These are phyloP conservation scores for Pseudotriccus pelzelni DNA, from an alignment of 2,797 vertebrate species.

Conservation along the genomic window DNA sequence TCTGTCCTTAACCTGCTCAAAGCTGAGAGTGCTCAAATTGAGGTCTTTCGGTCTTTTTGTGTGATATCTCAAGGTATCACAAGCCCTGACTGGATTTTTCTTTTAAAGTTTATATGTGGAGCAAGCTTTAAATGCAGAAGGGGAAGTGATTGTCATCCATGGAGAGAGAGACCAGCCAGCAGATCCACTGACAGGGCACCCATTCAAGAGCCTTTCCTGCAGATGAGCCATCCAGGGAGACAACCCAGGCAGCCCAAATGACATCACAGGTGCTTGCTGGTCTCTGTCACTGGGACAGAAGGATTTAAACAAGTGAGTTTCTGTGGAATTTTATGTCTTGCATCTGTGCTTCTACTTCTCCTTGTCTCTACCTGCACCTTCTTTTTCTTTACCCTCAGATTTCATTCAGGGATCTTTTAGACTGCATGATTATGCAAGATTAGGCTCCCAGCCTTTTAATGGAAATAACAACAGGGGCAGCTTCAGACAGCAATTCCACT, in stretches of 20 bases:
- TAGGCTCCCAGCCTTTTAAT: neutral
- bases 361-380: neutral
- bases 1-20: neutral
- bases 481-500: neutral
- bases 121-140: neutral
- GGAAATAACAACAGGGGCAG: neutral
- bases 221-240: neutral
- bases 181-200: neutral
- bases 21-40: neutral
- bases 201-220: neutral
- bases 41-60: neutral
- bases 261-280: neutral
- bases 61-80: neutral
- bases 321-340: neutral
- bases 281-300: neutral
- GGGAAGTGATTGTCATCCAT: neutral
- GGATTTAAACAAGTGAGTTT: neutral
- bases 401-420: neutral
- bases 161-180: neutral
- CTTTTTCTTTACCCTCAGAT: neutral
- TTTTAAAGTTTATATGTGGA: neutral
- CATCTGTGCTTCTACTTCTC: neutral
- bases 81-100: neutral
- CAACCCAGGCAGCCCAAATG: neutral
- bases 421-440: neutral